Evolutionary conservation across 2,888 invertebrate genomes (phyloP).

Genomic region (Brachyptera putata): DNA sequence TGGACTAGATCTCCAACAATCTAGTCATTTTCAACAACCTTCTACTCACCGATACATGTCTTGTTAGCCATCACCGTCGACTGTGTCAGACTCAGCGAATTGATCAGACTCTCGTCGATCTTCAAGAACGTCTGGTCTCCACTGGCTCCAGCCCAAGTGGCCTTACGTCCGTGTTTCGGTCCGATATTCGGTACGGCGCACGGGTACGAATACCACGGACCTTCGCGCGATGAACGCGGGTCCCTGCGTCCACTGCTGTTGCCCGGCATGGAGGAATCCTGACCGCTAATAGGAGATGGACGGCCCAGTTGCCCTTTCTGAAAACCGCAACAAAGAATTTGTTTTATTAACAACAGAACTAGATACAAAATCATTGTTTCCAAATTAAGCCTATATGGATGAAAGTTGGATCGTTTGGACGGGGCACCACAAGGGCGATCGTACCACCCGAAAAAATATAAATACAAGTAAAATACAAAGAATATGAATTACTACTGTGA

Average conservation of each 20-base stretch:
- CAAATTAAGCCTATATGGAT: too few species aligned
- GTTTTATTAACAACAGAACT: too few species aligned
- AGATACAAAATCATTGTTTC: too few species aligned
- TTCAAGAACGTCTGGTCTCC: constrained; percentile 94
- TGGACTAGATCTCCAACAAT: too few species aligned
- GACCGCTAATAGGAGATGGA: constrained; percentile 22
- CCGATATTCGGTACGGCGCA: constrained; percentile 77
- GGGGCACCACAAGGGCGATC: too few species aligned
- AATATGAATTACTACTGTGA: too few species aligned
- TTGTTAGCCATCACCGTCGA: constrained; percentile 87
- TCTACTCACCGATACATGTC: constrained; percentile 68
- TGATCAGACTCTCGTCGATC: constrained; percentile 88
- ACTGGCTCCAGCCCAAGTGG: constrained; percentile 92
- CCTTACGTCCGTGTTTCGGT: constrained; percentile 77
- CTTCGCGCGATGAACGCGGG: constrained; percentile 47
- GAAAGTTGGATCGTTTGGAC: too few species aligned
- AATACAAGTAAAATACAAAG: too few species aligned
- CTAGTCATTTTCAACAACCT: too few species aligned
- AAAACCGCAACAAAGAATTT: constrained; percentile 21
- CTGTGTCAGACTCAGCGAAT: constrained; percentile 79
- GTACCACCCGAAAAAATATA: too few species aligned
- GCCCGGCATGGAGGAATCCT: constrained; percentile 23
- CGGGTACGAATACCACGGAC: constrained; percentile 69
- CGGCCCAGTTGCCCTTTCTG: constrained; percentile 64
- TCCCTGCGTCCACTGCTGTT: constrained; percentile 30